Base-by-base conservation (phyloP, 2,888 invertebrate genomes). In the Herminia tarsipennalis region DNA sequence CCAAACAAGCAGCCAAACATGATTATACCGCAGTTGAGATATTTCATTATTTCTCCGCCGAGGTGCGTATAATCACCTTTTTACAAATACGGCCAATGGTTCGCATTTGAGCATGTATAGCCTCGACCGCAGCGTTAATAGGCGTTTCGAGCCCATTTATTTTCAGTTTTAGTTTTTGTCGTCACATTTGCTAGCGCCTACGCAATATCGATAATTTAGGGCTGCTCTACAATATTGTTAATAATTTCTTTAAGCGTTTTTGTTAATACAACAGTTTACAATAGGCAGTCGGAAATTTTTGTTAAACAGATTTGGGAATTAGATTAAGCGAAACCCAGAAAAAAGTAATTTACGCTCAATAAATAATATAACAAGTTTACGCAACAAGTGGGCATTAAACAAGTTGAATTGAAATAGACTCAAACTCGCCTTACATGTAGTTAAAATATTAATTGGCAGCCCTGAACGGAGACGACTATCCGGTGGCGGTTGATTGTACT, bases 401-500 rank as follows among this genome's bases (percentile, higher is more conserved):
- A 58, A 67, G 68, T 72, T 69, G 66, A 69, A 70, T 62, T 62
- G 59, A 56, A 65, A 62, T 53, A 71, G 63, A 65, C 58, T 62
- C 48, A 41, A 63, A 58, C 48, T 64, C 56, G 53, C 64, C 66
- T 66, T 68, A 72, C 61, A 72, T 70, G 75, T 74, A 76, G 68
- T 73, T 79, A 79, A 73, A 78, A 71, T 70, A 81, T 77, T 82
- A 83, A 83, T 87, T 79, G 88, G 76, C 86, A 88, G 81, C 89
- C 88, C 88, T 89, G 83, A 69, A 77, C 78, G 77, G 66, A 79
- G 78, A 66, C 76, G 74, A 82, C 83, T 88, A 85, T 84, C 86
- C 89, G 83, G 88, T 86, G 88, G 88, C 88, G 86, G 90, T 91
- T 91, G 88, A 91, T 87, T 91, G 90, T 89, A 89, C 90, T 88